Percentiles rank a stretch among this genome's conserved stretches.
Evolutionary conservation across 2,888 invertebrate genomes (phyloP).

Genomic region (Herminia tarsipennalis): DNA sequence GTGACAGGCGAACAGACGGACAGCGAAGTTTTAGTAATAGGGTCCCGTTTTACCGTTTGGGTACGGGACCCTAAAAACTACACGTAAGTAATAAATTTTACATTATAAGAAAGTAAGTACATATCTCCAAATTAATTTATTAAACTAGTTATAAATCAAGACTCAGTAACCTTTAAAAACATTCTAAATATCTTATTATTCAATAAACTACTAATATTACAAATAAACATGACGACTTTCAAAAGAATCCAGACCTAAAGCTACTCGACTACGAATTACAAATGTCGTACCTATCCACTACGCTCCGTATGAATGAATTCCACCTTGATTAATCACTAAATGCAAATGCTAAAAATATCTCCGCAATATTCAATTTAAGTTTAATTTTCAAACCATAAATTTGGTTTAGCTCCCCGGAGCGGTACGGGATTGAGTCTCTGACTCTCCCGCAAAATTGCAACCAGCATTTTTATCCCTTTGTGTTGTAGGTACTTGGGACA

Average conservation of each 20-base stretch:
- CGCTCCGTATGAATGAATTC: conserved; percentile 53
- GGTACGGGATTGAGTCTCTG: conserved; percentile 68
- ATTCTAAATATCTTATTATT: too few relatives aligned
- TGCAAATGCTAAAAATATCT: conserved; percentile 77
- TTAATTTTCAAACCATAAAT: conserved; percentile 83
- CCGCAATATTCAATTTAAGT: conserved; percentile 79
- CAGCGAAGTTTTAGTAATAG: too few relatives aligned
- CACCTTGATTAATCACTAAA: conserved; percentile 66
- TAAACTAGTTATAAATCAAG: too few relatives aligned
- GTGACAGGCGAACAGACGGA: too few relatives aligned
- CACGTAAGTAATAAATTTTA: too few relatives aligned
- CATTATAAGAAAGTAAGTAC: too few relatives aligned
- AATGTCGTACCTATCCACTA: conserved; percentile 50
- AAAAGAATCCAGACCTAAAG: background rate
- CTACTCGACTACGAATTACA: conserved; percentile 12
- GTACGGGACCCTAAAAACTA: too few relatives aligned
- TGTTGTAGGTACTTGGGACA: conserved; percentile 69
- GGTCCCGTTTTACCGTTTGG: too few relatives aligned
- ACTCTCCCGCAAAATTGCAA: conserved; percentile 74
- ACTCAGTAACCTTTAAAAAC: too few relatives aligned
- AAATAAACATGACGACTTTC: background rate
- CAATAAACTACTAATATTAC: too few relatives aligned
- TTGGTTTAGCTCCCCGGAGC: conserved; percentile 80
- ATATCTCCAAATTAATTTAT: too few relatives aligned
- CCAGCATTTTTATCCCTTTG: conserved; percentile 80